Evolutionary conservation across 92 coral and sea anemone species (phyloP), one percentile per base, ranked within the genome.

Genomic region (Heliopora coerulea): DNA sequence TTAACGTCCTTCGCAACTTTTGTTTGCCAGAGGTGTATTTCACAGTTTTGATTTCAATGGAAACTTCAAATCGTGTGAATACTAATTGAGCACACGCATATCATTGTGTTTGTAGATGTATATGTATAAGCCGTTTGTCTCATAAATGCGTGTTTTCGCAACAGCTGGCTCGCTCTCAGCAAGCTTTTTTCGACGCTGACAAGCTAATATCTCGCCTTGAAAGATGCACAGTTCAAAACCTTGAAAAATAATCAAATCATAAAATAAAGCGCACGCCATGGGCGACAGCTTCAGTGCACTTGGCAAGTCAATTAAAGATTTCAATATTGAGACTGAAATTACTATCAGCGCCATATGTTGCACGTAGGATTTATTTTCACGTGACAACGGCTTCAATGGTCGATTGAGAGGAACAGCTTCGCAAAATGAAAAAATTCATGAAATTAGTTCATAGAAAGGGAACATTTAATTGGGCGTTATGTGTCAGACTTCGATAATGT

Each of bases 151-250:
- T 23, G 29, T 54, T 68, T 70, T 31, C 50, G 34, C 63, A 52
- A 54, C 77, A 70, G 77, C 77, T 70, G 77, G 58, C 63, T 48
- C 50, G 49, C 77, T 49, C 64, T 32, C 77, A 52, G 77, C 34
- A 31, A 50, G 39, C 41, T 31, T 13, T 31, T 31, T 70, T 54
- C 30, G 31, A 31, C 28, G 32, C 60, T 27, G 61, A 68, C 33
- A 68, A 15, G 59, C 60, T 18, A 11, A 68, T 50, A 50, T 68
- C 13, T 68, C 32, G 58, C 44, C 44, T 68, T 39, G 42, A 31
- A 50, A 56, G 54, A n/a, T n/a, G 75, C 61, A 49, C 35, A 70
- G 56, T 54, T 52, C 63, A 32, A 57, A 14, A 32, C 17, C 31
- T 28, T 29, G 32, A 28, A 39, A 49, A 70, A 70, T 70, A 48